Base-by-base conservation (phyloP, 2,797 vertebrate species). In the Catharus ustulatus region DNA sequence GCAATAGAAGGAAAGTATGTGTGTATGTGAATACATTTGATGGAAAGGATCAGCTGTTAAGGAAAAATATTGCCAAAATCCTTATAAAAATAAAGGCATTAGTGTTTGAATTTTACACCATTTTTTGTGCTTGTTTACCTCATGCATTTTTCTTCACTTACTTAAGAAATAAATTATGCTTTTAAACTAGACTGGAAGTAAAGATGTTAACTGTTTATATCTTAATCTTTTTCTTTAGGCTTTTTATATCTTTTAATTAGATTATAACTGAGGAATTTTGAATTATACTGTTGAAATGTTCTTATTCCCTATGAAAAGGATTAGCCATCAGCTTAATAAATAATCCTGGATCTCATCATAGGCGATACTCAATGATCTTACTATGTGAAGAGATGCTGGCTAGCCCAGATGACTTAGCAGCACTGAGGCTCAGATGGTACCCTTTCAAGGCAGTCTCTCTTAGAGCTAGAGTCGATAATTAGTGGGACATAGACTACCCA, bases 231-330 rank as follows among this genome's bases (percentile, higher is more conserved):
- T 82, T 74, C 40, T 61, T 85, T 43, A 45, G 42, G 36, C 14
- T 52, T 87, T 87, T 83, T 61, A 1, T 85, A 45, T 74, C 42
- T 89, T 90, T 89, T 89, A 93, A 92, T 80, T 85, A 64, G 40
- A 66, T 94, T 95, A 66, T 81, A 64, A 62, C 26, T 64, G 72
- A 63, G 26, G 75, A 75, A 74, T 81, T 95, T 72, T 64, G 46
- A 89, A 43, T 80, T 2, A 55, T 62, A 30, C 21, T 93, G n/a
- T 62, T 72, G 61, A 87, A 51, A 46, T 83, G 72, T 64, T 74
- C 43, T 72, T 86, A 77, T 24, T 93, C 40, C 29, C 32, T 42
- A 7, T 69, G 66, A 66, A 84, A 81, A 90, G 36, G 68, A 91
- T 89, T 92, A 91, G 14, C 74, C 36, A 23, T 71, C 54, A 67